Evolutionary conservation across 2,797 vertebrate species (phyloP).

Genomic region (Pseudomugil tenellus): DNA sequence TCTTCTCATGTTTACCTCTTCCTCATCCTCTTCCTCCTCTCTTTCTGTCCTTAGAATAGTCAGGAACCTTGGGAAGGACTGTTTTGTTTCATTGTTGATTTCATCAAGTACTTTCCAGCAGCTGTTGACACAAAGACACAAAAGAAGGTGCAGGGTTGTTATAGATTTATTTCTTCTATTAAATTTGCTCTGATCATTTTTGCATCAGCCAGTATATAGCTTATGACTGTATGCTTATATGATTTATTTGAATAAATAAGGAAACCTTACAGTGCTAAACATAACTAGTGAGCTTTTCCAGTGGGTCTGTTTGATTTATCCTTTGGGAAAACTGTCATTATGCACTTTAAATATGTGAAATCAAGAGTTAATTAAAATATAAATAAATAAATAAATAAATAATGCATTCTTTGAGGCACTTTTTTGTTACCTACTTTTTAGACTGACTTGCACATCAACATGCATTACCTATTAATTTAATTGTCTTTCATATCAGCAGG

Average conservation of each 20-base stretch:
- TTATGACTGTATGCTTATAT: slow-evolving; percentile 22
- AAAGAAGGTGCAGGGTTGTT: slow-evolving; percentile 39
- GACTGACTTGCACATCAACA: neutral
- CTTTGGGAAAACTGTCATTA: slow-evolving; percentile 41
- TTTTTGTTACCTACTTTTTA: neutral
- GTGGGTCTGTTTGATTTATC: slow-evolving; percentile 23
- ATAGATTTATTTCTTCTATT: slow-evolving; percentile 3
- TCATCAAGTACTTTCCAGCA: slow-evolving; percentile 48
- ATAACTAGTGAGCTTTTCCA: slow-evolving; percentile 23
- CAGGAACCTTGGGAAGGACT: slow-evolving; percentile 59
- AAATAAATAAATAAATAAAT: slow-evolving; percentile 6
- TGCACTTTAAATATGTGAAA: neutral
- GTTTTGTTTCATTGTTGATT: slow-evolving; percentile 51
- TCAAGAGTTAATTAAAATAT: neutral
- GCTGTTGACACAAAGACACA: slow-evolving; percentile 49
- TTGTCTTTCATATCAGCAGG: neutral
- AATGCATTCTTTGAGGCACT: slow-evolving; percentile 12
- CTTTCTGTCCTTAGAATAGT: slow-evolving; percentile 30
- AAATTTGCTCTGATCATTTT: neutral
- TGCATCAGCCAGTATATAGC: slow-evolving; percentile 5
- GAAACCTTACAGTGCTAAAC: slow-evolving; percentile 18
- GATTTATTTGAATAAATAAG: slow-evolving; percentile 35
- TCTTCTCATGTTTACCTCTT: slow-evolving; percentile 17
- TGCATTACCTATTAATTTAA: slow-evolving; percentile 15
- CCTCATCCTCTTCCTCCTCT: slow-evolving; percentile 19